Conservation (phyloP, 2,888 invertebrate species). For the Epirrita christyi region DNA sequence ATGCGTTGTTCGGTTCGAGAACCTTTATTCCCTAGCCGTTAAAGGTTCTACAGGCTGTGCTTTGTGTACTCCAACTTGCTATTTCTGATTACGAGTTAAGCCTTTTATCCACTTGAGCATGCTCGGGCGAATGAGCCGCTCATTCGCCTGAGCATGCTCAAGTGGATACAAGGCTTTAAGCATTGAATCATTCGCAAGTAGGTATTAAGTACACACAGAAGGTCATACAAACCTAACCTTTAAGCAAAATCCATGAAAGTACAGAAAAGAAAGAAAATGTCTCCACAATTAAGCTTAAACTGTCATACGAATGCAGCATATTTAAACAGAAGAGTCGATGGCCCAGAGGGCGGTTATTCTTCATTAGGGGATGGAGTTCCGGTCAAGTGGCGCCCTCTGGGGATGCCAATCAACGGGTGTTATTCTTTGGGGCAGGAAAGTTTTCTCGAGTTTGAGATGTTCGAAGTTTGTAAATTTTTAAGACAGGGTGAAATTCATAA, state of each 20-base stretch:
- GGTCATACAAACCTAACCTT: too few relatives aligned
- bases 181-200: too few relatives aligned
- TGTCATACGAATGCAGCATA: constrained; percentile 8
- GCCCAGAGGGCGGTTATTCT: constrained; percentile 72
- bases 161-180: too few relatives aligned
- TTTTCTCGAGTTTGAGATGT: constrained; percentile 40
- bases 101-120: too few relatives aligned
- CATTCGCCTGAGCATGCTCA: too few relatives aligned
- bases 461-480: neutral
- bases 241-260: neutral
- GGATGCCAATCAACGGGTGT: constrained; percentile 69
- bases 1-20: too few relatives aligned
- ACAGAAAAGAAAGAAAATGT: neutral
- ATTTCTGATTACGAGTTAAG: too few relatives aligned
- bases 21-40: too few relatives aligned
- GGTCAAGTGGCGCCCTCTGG: constrained; percentile 73
- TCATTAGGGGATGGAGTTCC: constrained; percentile 73
- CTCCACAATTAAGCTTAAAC: neutral
- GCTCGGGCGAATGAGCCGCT: too few relatives aligned
- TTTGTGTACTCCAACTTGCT: too few relatives aligned
- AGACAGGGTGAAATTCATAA: neutral
- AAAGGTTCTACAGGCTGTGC: too few relatives aligned
- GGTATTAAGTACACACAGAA: too few relatives aligned
- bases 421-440: constrained; percentile 61
- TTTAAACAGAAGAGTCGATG: constrained; percentile 21